Evolutionary conservation across 2,113 vertebrate genomes (phyloP), one percentile per base, ranked within the genome.

Genomic region (Campylorhamphus procurvoides): DNA sequence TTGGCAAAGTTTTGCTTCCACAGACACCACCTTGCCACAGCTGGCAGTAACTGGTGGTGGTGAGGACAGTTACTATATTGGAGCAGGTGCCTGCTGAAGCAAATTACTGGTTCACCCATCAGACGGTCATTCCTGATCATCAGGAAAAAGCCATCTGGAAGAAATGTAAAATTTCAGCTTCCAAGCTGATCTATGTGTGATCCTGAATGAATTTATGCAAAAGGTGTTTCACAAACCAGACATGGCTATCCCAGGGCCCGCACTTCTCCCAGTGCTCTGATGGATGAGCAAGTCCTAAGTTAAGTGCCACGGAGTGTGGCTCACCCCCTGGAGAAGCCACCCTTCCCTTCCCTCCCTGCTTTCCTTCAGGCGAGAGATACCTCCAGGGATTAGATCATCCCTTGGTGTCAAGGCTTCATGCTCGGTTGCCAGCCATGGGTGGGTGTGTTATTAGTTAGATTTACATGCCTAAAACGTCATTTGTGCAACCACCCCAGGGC

Each of bases 391-490:
- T 94, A 97, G 85, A 63, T 95, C 93, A 94, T 87, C 83, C 39
- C 81, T 93, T 20, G 2, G 44, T 87, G 79, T 69, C 40, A 76
- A 76, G 73, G 81, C 64, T 77, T 60, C 1, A 0, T 60, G 12
- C 68, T 91, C 0, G 1, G 37, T 89, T 95, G 46, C 72, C 87
- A 89, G 63, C 75, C 74, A 66, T 94, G 66, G 88, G 87, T 72
- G 89, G 74, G 46, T 93, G 74, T 80, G 50, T 69, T 90, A 87
- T 62, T 93, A 96, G 88, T 82, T 85, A 94, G 59, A 93, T 92
- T 96, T 93, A 91, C 74, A 80, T 92, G 79, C 96, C 94, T 84
- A 95, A 96, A 94, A 66, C 92, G 95, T 71, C 39, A 27, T 87
- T 74, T 92, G 55, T 84, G 88, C 66, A 90, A 96, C 92, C 74